A percentile compares a stretch with the other conserved stretches of the same genome.
Conservation (phyloP, 2,113 vertebrate species). For the Pipa parva region DNA sequence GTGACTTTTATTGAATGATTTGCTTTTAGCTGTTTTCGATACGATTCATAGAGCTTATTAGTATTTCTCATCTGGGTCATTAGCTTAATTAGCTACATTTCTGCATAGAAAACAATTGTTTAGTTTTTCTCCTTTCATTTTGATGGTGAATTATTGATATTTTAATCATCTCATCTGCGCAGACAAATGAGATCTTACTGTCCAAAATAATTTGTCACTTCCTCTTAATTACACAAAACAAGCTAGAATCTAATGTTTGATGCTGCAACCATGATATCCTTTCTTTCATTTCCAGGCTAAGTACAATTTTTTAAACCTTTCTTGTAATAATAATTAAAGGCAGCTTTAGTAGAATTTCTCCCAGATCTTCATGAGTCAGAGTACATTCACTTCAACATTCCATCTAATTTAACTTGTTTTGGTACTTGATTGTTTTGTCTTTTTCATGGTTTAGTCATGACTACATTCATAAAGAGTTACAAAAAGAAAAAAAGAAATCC, state of each 20-base stretch:
- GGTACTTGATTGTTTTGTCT: too few relatives aligned
- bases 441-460: too few relatives aligned
- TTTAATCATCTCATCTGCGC: constrained; percentile 36
- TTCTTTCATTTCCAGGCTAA: too few relatives aligned
- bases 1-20: neutral
- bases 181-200: constrained; percentile 35
- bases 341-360: too few relatives aligned
- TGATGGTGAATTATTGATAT: constrained; percentile 34
- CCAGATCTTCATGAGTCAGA: too few relatives aligned
- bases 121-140: constrained; percentile 16
- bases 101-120: constrained; percentile 27
- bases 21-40: neutral
- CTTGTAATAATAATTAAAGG: too few relatives aligned
- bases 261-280: too few relatives aligned
- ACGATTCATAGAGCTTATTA: constrained; percentile 12
- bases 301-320: too few relatives aligned
- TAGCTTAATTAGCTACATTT: constrained; percentile 37
- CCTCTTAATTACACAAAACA: constrained; percentile 26
- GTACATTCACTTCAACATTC: too few relatives aligned
- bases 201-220: constrained; percentile 39
- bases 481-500: too few relatives aligned
- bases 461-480: too few relatives aligned
- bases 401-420: too few relatives aligned
- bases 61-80: constrained; percentile 40
- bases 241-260: neutral